Evolutionary conservation across 92 coral and sea anemone genomes (phyloP), one percentile per base, ranked within the genome.

Genomic region (Palythoa grandiflora): DNA sequence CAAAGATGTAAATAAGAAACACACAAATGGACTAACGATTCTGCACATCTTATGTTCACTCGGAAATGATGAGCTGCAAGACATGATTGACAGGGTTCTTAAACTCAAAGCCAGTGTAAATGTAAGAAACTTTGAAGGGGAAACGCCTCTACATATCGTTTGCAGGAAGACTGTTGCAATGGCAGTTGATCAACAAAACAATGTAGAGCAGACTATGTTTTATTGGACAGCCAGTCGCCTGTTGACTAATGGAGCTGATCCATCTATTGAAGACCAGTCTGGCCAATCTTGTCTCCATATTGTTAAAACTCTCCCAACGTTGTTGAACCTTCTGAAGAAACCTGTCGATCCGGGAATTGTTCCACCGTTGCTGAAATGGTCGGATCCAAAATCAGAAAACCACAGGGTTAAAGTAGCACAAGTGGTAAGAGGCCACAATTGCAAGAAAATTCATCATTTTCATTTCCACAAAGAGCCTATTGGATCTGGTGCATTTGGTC

Each of bases 21-120:
- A 80, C 85, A 61, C 75, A 19, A 80, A 80, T 80, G 85, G 85
- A 80, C 85, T 65, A 19, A 80, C 85, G 38, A 65, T 80, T 80
- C 74, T 80, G 11, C 85, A 80, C 47, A 47, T 65, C 40, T 15
- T 48, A n/a, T 80, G 85, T 80, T 44, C 85, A 9, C 57, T 65
- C 5, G 85, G 85, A 38, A 48, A 80, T 28, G 85, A 80, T 39
- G 85, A 80, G 47, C 44, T 80, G 35, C 85, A 80, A 39, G 85
- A 40, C n/a, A 65, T 50, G 75, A 80, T 80, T 44, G 75, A 80
- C 47, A 80, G n/a, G 20, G 74, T 80, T 80, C 74, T 80, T 14
- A 80, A 80, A 28, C 59, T 63, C 20, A 38, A 55, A 80, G 85
- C 85, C 16, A 80, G 65, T 44, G 85, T 80, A 3, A 80, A 80